A percentile compares a stretch with the other conserved stretches of the same genome.
Evolutionary conservation across 1,140 invertebrate species (phyloP).

Genomic region (Apis laboriosa): DNA sequence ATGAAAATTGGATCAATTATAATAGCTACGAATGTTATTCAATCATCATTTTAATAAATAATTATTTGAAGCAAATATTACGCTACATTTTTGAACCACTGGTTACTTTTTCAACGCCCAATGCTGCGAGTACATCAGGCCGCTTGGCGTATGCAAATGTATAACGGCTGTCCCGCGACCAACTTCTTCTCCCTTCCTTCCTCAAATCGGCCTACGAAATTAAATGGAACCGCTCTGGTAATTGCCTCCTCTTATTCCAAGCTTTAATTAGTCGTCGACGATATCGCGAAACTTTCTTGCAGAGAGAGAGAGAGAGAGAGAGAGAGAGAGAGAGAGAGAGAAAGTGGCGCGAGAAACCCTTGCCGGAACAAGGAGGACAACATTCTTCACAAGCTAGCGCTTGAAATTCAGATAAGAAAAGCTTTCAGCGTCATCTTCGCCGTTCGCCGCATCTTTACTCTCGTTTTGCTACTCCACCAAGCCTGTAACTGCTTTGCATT

Average conservation of each 20-base stretch:
- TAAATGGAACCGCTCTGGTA: conserved; percentile 57
- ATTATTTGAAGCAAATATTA: too few relatives aligned
- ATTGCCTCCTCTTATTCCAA: conserved; percentile 64
- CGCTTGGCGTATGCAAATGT: conserved; percentile 54
- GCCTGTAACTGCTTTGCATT: conserved; percentile 4
- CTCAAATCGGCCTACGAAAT: conserved; percentile 58
- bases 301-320: conserved; percentile 10
- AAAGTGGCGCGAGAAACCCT: conserved; percentile 25
- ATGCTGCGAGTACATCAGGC: too few relatives aligned
- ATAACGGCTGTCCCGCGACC: conserved; percentile 46
- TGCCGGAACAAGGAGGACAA: conserved; percentile 31
- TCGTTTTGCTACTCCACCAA: not conserved
- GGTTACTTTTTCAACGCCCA: too few relatives aligned
- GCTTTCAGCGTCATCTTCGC: conserved; percentile 26
- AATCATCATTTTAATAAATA: too few relatives aligned
- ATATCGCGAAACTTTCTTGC: conserved; percentile 66
- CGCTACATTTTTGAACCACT: too few relatives aligned
- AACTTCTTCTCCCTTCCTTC: conserved; percentile 39
- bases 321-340: conserved; percentile 14
- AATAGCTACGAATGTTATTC: too few relatives aligned
- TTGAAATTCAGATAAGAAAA: conserved; percentile 53
- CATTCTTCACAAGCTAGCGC: conserved; percentile 52
- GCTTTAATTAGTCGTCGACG: conserved; percentile 68
- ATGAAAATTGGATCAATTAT: too few relatives aligned
- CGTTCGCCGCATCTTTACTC: conserved; percentile 28